Conservation (phyloP, 1,140 invertebrate species). For the Acromyrmex echinatior region DNA sequence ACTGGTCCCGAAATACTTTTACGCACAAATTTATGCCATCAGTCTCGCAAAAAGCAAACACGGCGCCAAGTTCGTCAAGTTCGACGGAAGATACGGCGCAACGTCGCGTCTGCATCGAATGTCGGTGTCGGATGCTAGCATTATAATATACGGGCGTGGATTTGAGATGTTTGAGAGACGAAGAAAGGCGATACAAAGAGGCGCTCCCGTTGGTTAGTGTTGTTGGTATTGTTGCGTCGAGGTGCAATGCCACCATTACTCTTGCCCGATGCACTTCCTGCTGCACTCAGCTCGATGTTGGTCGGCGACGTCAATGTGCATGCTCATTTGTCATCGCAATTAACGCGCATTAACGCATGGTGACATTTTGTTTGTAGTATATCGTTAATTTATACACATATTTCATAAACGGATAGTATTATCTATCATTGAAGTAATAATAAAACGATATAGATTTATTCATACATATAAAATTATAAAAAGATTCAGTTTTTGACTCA, state of each 20-base stretch:
- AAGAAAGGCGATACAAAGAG: background rate
- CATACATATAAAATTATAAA: background rate
- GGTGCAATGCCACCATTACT: slow-evolving; percentile 74
- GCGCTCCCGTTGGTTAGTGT: slow-evolving; percentile 47
- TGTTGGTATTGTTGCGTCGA: slow-evolving; percentile 64
- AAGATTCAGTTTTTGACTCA: background rate
- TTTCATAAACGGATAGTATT: background rate
- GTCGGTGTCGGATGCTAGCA: slow-evolving; percentile 49
- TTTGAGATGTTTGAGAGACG: slow-evolving; percentile 37
- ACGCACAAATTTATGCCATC: background rate
- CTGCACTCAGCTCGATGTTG: slow-evolving; percentile 21
- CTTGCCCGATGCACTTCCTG: slow-evolving; percentile 68
- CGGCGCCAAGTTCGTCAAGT: slow-evolving; percentile 38
- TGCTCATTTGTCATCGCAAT: slow-evolving; percentile 48
- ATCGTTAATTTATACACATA: background rate
- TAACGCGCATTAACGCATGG: slow-evolving; percentile 36
- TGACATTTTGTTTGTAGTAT: background rate
- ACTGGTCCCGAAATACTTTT: background rate
- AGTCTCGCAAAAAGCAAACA: slow-evolving; percentile 25
- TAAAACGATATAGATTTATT: background rate
- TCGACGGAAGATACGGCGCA: background rate
- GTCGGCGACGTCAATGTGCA: slow-evolving; percentile 7
- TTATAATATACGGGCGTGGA: slow-evolving; percentile 66
- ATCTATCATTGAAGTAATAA: background rate
- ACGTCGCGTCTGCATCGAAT: slow-evolving; percentile 35